Conservation (phyloP, 1,140 invertebrate genomes). For the Cydia pomonella region DNA sequence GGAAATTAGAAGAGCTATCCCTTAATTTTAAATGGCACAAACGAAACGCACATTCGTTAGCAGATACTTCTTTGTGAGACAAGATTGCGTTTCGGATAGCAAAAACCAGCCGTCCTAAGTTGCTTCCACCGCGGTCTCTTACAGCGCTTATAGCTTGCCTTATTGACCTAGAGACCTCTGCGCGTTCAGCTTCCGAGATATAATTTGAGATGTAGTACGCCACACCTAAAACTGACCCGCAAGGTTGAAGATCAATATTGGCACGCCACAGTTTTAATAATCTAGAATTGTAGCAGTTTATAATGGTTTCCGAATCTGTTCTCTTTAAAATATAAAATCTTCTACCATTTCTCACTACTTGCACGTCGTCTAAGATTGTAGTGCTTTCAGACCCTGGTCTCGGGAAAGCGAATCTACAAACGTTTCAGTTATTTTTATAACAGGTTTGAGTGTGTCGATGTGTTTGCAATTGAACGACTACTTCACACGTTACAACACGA, state of each 20-base stretch:
- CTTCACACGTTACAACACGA: constrained; percentile 7
- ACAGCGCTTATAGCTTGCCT: neutral
- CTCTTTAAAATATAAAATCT: constrained; percentile 6
- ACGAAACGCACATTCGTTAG: too few relatives aligned
- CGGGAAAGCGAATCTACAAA: constrained; percentile 29
- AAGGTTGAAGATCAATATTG: too few relatives aligned
- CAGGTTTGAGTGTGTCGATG: constrained; percentile 33
- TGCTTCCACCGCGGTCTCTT: neutral
- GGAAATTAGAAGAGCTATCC: too few relatives aligned
- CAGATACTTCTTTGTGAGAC: constrained; percentile 37
- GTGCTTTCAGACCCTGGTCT: neutral
- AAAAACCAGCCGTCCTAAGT: neutral
- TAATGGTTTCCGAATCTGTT: neutral
- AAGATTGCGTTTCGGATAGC: constrained; percentile 35
- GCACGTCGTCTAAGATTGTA: neutral
- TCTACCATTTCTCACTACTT: neutral
- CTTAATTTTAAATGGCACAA: too few relatives aligned
- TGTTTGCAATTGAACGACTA: constrained; percentile 14
- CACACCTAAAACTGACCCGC: neutral
- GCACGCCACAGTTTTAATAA: too few relatives aligned
- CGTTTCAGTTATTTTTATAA: neutral
- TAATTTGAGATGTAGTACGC: constrained; percentile 24
- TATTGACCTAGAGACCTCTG: neutral
- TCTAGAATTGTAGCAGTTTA: constrained; percentile 22
- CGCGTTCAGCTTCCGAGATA: neutral